Evolutionary conservation across 2,888 invertebrate genomes (phyloP).

Genomic region (Platynereis dumerilii): DNA sequence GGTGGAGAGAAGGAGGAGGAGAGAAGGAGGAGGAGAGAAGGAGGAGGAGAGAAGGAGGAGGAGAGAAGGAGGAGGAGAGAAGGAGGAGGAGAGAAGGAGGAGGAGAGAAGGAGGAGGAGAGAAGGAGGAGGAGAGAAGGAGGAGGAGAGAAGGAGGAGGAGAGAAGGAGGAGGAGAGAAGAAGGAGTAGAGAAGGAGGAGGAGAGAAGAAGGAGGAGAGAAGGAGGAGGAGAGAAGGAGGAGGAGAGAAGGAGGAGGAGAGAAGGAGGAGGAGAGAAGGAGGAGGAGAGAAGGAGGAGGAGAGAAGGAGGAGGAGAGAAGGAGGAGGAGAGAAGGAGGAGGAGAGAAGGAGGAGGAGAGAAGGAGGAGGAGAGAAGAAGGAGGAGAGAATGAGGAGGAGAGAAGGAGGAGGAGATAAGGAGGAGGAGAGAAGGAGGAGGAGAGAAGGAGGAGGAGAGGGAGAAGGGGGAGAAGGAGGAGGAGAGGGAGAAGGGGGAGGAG

Average conservation of each 20-base stretch:
- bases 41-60: slow-evolving; percentile 3
- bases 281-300: slow-evolving; percentile 1
- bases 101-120: neutral
- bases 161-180: neutral
- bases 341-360: too few species aligned
- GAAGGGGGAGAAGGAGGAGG: neutral
- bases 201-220: neutral
- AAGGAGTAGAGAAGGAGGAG: too few species aligned
- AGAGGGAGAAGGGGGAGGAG: neutral
- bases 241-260: neutral
- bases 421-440: neutral
- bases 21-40: neutral
- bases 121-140: neutral
- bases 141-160: neutral
- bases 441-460: neutral
- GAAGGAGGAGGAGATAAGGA: neutral
- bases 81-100: neutral
- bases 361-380: too few species aligned
- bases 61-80: neutral
- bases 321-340: too few species aligned
- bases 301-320: neutral
- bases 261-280: neutral
- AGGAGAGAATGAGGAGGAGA: neutral
- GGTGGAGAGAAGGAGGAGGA: neutral
- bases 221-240: slow-evolving; percentile 4